phyloP scores from a whole-genome alignment of 2,888 invertebrate species.

The Volucella inanis region DNA sequence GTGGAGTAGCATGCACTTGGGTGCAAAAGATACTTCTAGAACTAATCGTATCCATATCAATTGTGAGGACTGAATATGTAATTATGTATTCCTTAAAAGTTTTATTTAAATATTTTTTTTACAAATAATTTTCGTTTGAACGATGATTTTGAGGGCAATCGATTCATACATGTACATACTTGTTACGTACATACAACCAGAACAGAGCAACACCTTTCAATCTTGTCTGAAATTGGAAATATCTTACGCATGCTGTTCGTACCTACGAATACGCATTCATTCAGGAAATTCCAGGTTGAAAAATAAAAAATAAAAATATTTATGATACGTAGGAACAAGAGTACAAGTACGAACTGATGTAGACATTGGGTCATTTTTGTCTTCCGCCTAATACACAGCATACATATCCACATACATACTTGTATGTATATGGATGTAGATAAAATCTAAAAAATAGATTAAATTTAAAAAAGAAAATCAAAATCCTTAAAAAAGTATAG shows the following conservation, averaged over 20 bases:
- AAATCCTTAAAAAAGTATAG: slow-evolving; percentile 33
- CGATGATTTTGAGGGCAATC: slow-evolving; percentile 42
- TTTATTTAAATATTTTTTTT: slow-evolving; percentile 16
- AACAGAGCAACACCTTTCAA: slow-evolving; percentile 14
- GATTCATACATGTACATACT: slow-evolving; percentile 28
- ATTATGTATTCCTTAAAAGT: slow-evolving; percentile 45
- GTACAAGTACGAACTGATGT: slow-evolving; percentile 46
- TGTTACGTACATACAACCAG: slow-evolving; percentile 23
- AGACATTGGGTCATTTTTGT: slow-evolving; percentile 27
- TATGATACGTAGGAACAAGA: no score
- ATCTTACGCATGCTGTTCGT: slow-evolving; percentile 8
- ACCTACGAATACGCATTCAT: slow-evolving; percentile 49
- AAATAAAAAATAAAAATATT: slow-evolving; percentile 56
- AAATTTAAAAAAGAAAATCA: slow-evolving; percentile 31
- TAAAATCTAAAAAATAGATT: no score
- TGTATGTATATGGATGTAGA: no score
- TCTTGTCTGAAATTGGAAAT: slow-evolving; percentile 29
- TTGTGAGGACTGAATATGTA: slow-evolving; percentile 30
- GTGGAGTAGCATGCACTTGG: slow-evolving; percentile 23
- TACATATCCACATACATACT: no score
- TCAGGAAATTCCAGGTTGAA: slow-evolving; percentile 62
- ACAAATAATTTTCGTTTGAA: neutral
- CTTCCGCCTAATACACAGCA: slow-evolving; percentile 17
- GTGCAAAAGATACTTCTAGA: slow-evolving; percentile 17
- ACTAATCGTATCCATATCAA: slow-evolving; percentile 26